A percentile compares a stretch with the other conserved stretches of the same genome.
Conservation (phyloP, 2,113 vertebrate genomes). For the Oxyruncus cristatus region DNA sequence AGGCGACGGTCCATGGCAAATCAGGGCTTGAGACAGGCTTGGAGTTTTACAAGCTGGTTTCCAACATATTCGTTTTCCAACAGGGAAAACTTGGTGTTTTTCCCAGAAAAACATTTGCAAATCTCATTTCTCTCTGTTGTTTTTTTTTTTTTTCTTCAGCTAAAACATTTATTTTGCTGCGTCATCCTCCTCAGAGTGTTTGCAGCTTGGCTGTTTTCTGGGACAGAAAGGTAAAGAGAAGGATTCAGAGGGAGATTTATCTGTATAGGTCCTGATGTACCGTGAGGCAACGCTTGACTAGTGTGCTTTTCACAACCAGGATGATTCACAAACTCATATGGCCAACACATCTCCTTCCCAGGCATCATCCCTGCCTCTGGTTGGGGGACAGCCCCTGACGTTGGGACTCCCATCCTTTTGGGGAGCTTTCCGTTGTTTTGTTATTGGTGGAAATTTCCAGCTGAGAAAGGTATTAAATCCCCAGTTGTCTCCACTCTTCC, state of each 20-base stretch:
- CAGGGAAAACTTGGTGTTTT: background rate
- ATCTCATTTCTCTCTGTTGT: background rate
- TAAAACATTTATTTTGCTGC: background rate
- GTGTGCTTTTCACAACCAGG: background rate
- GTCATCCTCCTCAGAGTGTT: background rate
- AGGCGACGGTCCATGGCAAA: background rate
- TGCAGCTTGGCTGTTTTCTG: background rate
- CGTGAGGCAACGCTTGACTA: background rate
- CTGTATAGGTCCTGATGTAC: rapidly evolving
- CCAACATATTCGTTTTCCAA: background rate
- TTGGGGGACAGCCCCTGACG: background rate
- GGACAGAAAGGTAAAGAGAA: background rate
- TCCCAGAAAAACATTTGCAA: background rate
- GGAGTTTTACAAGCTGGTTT: background rate
- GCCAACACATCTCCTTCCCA: background rate
- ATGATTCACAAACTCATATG: background rate
- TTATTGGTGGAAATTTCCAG: background rate
- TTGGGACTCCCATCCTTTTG: background rate
- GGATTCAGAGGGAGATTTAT: background rate
- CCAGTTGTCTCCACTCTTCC: background rate
- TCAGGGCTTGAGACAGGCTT: background rate
- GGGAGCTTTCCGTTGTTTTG: background rate
- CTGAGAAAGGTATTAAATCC: background rate
- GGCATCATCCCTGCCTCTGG: background rate
- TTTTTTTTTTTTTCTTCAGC: background rate